Evolutionary conservation across 2,797 vertebrate species (phyloP).

Genomic region (Hoplostethus mediterraneus): DNA sequence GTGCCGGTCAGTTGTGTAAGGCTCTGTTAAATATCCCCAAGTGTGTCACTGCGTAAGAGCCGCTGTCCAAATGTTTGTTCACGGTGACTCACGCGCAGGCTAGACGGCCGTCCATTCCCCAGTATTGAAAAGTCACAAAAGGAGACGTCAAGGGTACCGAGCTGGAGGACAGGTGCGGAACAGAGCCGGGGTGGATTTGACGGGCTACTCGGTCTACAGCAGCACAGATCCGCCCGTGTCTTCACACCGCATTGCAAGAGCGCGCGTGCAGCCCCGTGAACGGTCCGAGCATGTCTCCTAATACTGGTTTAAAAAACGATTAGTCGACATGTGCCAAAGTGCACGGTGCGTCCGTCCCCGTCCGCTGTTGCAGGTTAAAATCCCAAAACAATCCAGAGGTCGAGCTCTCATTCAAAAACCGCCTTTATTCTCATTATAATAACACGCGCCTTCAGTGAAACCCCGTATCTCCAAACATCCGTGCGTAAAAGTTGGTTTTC

Average conservation of each 20-base stretch:
- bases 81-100: slow-evolving; percentile 69
- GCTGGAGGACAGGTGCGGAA: slow-evolving; percentile 49
- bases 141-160: slow-evolving; percentile 31
- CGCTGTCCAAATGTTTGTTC: slow-evolving; percentile 61
- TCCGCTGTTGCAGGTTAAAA: not conserved
- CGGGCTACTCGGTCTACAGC: not conserved
- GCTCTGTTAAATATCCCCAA: slow-evolving; percentile 55
- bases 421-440: not conserved
- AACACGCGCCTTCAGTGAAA: not conserved
- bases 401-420: not conserved
- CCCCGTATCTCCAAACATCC: slow-evolving; percentile 48
- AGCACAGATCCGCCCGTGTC: not conserved
- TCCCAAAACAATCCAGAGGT: slow-evolving; percentile 4
- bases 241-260: not conserved
- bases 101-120: slow-evolving; percentile 65
- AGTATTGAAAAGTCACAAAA: slow-evolving; percentile 41
- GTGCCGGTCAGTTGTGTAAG: slow-evolving; percentile 30
- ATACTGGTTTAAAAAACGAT: not conserved
- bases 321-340: slow-evolving; percentile 21
- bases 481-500: slow-evolving; percentile 70
- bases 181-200: not conserved
- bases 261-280: not conserved
- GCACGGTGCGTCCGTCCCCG: slow-evolving; percentile 4
- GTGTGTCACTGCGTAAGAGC: slow-evolving; percentile 53
- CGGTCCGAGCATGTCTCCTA: slow-evolving; percentile 25